Conservation (phyloP, 2,797 vertebrate genomes). For the Artibeus lituratus region DNA sequence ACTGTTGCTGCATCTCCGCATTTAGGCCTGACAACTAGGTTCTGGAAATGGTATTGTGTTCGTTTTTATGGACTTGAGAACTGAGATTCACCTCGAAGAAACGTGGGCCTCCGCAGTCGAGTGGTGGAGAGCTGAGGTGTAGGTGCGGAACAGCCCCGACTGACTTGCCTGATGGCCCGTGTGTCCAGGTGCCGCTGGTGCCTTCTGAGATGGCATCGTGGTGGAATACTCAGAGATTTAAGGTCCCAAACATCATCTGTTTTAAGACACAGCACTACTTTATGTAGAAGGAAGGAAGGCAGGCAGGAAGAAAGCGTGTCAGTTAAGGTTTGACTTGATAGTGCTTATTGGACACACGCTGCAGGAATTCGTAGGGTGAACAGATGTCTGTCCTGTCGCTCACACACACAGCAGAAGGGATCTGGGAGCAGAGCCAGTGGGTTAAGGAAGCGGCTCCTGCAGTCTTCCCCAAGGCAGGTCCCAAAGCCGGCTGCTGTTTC, state of each 20-base stretch:
- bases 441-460: background rate
- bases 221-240: background rate
- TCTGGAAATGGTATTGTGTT: background rate
- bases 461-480: background rate
- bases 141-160: background rate
- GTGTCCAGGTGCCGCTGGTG: background rate
- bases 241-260: background rate
- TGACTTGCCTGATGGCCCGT: background rate
- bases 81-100: background rate
- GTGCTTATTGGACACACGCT: background rate
- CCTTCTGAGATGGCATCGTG: background rate
- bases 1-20: background rate
- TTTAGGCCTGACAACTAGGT: background rate
- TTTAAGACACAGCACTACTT: background rate
- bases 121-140: background rate
- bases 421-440: background rate
- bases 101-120: background rate
- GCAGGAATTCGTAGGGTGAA: background rate
- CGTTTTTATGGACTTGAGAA: background rate
- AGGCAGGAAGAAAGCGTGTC: background rate
- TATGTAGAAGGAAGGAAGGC: background rate
- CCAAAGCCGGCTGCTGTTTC: background rate
- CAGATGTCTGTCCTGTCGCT: background rate
- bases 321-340: background rate
- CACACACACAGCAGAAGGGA: background rate